Evolutionary conservation across 2,113 vertebrate species (phyloP).

Genomic region (Thunnus maccoyii): DNA sequence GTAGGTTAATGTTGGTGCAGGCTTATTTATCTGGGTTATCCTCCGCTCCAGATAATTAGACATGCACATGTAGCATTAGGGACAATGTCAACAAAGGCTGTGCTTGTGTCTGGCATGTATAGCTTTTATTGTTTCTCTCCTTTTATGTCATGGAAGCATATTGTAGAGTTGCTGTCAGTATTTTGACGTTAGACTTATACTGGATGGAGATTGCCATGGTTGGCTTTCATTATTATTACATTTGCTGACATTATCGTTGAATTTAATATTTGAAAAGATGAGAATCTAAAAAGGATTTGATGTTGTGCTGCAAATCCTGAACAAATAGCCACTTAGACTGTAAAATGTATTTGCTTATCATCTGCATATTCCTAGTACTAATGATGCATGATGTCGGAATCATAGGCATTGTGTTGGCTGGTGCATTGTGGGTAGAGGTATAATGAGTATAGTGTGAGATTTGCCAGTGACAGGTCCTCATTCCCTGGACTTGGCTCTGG

Average conservation of each 20-base stretch:
- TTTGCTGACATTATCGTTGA: conserved; percentile 27
- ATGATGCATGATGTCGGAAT: conserved; percentile 56
- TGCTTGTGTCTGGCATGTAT: conserved; percentile 46
- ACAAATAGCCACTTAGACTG: conserved; percentile 47
- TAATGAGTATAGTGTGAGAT: conserved; percentile 71
- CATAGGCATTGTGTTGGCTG: conserved; percentile 25
- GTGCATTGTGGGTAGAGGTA: conserved; percentile 68
- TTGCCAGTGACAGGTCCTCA: conserved; percentile 69
- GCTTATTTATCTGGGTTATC: conserved; percentile 79
- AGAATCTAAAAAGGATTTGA: conserved; percentile 22
- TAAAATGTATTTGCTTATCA: conserved; percentile 26
- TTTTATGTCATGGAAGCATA: conserved; percentile 15
- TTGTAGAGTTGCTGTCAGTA: conserved; percentile 12
- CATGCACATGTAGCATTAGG: conserved; percentile 45
- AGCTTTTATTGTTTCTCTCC: conserved; percentile 50
- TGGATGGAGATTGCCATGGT: conserved; percentile 10
- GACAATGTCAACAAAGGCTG: conserved; percentile 55
- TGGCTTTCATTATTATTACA: conserved; percentile 40
- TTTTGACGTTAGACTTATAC: conserved; percentile 16
- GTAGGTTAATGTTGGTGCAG: conserved; percentile 73
- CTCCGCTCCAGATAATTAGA: conserved; percentile 65
- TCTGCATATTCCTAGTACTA: conserved; percentile 39
- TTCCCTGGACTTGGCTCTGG: conserved; percentile 71
- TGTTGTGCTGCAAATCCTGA: conserved; percentile 27
- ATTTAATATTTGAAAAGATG: conserved; percentile 26